Conservation (phyloP, 2,113 vertebrate genomes). For the Hiodon alosoides region DNA sequence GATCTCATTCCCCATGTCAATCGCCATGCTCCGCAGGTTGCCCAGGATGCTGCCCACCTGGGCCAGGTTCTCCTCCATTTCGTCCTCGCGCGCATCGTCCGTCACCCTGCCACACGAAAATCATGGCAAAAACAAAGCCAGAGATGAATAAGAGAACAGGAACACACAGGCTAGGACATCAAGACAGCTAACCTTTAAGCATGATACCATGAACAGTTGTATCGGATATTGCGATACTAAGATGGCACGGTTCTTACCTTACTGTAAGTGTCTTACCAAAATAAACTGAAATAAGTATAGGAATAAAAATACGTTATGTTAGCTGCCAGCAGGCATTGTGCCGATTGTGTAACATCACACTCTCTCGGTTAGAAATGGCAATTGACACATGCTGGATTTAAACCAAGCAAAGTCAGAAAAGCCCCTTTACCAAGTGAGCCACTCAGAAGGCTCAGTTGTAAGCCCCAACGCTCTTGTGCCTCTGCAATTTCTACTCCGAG, state of each 20-base stretch:
- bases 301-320: too few relatives aligned
- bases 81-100: slow-evolving; percentile 65
- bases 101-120: slow-evolving; percentile 55
- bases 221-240: too few relatives aligned
- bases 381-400: neutral
- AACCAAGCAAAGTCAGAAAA: too few relatives aligned
- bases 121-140: neutral
- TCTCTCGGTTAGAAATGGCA: neutral
- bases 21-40: slow-evolving; percentile 70
- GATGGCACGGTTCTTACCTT: too few relatives aligned
- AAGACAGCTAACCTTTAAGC: neutral
- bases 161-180: neutral
- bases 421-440: too few relatives aligned
- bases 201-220: too few relatives aligned
- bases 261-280: too few relatives aligned
- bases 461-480: too few relatives aligned
- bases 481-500: too few relatives aligned
- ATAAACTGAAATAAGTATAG: too few relatives aligned
- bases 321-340: too few relatives aligned
- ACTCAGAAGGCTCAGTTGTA: too few relatives aligned
- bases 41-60: slow-evolving; percentile 70
- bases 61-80: slow-evolving; percentile 73
- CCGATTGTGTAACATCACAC: neutral
- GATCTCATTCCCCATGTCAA: slow-evolving; percentile 74
- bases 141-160: neutral